phyloP scores from a whole-genome alignment of 2,113 vertebrate species.

The Trichomycterus rosablanca region DNA sequence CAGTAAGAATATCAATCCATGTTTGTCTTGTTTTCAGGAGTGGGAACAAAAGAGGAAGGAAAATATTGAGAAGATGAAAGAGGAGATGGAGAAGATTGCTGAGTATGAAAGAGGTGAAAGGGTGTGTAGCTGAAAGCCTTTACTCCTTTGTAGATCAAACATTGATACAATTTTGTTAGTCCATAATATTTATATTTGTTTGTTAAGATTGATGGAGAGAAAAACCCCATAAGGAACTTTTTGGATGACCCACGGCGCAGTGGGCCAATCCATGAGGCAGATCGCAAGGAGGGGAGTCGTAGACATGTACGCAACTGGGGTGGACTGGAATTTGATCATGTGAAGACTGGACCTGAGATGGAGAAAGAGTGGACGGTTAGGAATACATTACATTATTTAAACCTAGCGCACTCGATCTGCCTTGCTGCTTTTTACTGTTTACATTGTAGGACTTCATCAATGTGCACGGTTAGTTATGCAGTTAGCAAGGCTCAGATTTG shows the following conservation, averaged over 20 bases:
- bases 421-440: no score
- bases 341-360: slow-evolving; percentile 76
- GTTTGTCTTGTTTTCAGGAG: slow-evolving; percentile 65
- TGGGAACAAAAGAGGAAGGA: slow-evolving; percentile 86
- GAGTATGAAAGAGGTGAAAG: slow-evolving; percentile 83
- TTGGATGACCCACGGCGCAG: slow-evolving; percentile 83
- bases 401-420: no score
- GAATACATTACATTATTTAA: no score
- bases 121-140: slow-evolving; percentile 53
- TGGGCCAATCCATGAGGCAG: slow-evolving; percentile 64
- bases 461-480: no score
- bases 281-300: slow-evolving; percentile 83
- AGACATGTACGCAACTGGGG: slow-evolving; percentile 88
- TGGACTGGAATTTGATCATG: slow-evolving; percentile 84
- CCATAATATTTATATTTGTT: background rate
- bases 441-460: no score
- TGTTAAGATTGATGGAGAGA: slow-evolving; percentile 72
- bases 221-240: slow-evolving; percentile 81
- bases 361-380: slow-evolving; percentile 76
- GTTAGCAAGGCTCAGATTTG: no score
- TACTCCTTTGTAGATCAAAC: background rate
- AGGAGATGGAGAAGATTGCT: slow-evolving; percentile 88
- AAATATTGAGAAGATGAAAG: slow-evolving; percentile 92
- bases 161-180: background rate
- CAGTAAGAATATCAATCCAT: no score